Conservation (phyloP, 2,888 invertebrate genomes). For the Dasysyrphus albostriatus region DNA sequence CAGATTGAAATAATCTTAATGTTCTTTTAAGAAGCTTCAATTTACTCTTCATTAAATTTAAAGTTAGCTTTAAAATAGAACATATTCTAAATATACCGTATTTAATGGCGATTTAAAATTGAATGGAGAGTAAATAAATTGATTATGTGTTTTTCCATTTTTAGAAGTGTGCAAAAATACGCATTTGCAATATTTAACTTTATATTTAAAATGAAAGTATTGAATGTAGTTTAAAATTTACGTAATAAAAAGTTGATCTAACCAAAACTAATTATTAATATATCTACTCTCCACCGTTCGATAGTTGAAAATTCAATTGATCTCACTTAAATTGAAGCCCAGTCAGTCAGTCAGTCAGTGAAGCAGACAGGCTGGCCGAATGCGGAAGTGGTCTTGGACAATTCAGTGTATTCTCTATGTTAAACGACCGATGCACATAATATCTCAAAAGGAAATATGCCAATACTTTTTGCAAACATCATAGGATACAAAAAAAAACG, state of each 20-base stretch:
- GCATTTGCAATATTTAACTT: background rate
- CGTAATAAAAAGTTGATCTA: conserved; percentile 1
- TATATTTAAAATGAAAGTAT: background rate
- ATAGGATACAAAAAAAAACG: conserved; percentile 39
- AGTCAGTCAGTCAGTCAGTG: conserved; percentile 33
- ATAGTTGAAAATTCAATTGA: conserved; percentile 25
- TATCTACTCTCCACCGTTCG: background rate
- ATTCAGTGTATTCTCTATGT: conserved; percentile 37
- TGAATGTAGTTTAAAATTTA: background rate
- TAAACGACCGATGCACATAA: background rate
- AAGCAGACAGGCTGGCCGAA: conserved; percentile 4
- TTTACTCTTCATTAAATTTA: too few relatives aligned
- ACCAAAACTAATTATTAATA: background rate
- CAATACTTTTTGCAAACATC: conserved; percentile 11
- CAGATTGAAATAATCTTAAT: too few relatives aligned
- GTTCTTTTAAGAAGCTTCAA: too few relatives aligned
- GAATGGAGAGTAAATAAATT: too few relatives aligned
- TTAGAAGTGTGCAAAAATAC: too few relatives aligned
- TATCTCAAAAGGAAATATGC: conserved; percentile 50
- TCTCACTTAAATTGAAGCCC: conserved; percentile 34
- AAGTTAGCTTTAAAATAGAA: too few relatives aligned
- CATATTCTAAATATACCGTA: too few relatives aligned
- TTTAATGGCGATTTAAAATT: too few relatives aligned
- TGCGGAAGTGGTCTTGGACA: conserved; percentile 53
- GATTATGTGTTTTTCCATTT: too few relatives aligned